Evolutionary conservation across 2,888 invertebrate species (phyloP), one percentile per base, ranked within the genome.

Genomic region (Belgica antarctica): DNA sequence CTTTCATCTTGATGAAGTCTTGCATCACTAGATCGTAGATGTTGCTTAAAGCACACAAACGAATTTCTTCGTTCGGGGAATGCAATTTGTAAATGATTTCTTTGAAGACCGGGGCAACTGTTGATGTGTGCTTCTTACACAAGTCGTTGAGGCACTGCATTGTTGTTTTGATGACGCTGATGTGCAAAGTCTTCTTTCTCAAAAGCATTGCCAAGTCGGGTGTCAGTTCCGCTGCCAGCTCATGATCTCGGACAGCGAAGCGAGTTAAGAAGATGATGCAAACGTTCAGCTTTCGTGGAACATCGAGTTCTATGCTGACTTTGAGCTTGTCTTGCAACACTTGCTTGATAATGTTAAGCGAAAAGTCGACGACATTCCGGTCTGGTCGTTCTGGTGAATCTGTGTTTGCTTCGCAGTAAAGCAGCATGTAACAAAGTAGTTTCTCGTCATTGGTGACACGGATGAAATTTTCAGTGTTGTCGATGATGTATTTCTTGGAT

Each of bases 101-200:
- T 7, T 41, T 59, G 31, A 70, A 61, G 8, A 70, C 36, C 10
- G 70, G 70, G 1, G 34, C 70, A 8, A 70, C 70, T 4, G 61
- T 61, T 36, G 70, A 70, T 3, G 61, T 61, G 24, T 70, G 70
- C 12, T 70, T 70, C 12, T 61, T 70, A 27, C 70, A 70, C 17
- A 70, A 27, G 61, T 70, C 70, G 36, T 70, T 70, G 1, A 70
- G 27, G 41, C 70, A 61, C 22, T 70, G 70, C 34, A 70, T 70
- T 1, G 61, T 24, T 10, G 59, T 70, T 15, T 61, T 70, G 24
- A 70, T 61, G 1, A 61, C 41, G n/a, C 61, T 59, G 8, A 70
- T 27, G 17, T 52, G 5, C 52, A 52, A 3, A 2, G 19, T 19
- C 12, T 2, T 7, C 22, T 52, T 52, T 4, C 61, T 12, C 5